A percentile compares a stretch with the other conserved stretches of the same genome.
These are phyloP conservation scores for Urosaurus nigricauda DNA, from an alignment of 2,797 vertebrate genomes.

Conservation along the genomic window DNA sequence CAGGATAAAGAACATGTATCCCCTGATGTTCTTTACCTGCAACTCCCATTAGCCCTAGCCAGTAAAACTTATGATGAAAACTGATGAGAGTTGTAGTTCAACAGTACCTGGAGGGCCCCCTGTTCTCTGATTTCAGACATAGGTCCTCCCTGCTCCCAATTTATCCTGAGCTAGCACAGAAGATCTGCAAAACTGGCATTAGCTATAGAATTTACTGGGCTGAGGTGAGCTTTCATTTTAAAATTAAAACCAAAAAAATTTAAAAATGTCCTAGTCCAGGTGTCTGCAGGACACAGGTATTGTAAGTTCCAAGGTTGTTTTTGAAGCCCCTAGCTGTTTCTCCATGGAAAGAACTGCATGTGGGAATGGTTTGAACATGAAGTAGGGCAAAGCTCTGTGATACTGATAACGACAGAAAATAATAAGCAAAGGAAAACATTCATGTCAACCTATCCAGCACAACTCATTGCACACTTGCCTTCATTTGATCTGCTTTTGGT, in stretches of 20 bases:
- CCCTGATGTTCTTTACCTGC: too few relatives aligned
- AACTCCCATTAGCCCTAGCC: too few relatives aligned
- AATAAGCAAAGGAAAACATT: not conserved
- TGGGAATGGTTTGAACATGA: too few relatives aligned
- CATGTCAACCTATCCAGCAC: not conserved
- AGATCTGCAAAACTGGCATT: not conserved
- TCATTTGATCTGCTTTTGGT: constrained; percentile 89
- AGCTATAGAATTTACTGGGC: not conserved
- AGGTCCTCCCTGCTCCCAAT: not conserved
- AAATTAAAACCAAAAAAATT: not conserved
- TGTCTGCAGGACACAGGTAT: not conserved
- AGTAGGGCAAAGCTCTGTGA: not conserved
- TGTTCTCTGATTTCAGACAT: too few relatives aligned
- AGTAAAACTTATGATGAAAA: too few relatives aligned
- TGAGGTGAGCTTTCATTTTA: not conserved
- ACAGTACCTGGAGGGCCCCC: too few relatives aligned
- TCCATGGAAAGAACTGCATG: too few relatives aligned
- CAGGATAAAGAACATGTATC: too few relatives aligned
- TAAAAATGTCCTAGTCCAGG: not conserved
- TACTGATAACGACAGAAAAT: not conserved
- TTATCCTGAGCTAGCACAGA: not conserved
- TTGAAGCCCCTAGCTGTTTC: not conserved
- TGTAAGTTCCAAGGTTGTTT: not conserved
- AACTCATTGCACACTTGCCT: constrained; percentile 77
- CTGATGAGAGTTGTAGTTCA: too few relatives aligned